Percentiles rank a stretch among this genome's conserved stretches.
phyloP scores from a whole-genome alignment of 2,113 vertebrate genomes.

The Geococcyx californianus region DNA sequence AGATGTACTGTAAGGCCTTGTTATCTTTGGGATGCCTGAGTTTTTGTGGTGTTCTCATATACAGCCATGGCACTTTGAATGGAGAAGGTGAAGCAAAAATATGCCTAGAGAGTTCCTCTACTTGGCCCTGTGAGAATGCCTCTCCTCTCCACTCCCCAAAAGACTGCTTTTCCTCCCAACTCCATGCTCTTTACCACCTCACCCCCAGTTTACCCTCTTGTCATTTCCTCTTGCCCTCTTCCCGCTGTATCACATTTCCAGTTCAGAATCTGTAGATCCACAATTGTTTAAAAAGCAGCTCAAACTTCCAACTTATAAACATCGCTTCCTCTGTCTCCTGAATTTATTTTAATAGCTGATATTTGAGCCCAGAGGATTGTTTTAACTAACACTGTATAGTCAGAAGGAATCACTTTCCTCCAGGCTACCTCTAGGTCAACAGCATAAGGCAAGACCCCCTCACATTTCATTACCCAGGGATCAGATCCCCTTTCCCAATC shows the following conservation, averaged over 20 bases:
- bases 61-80: accelerated
- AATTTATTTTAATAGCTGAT: slow-evolving; percentile 82
- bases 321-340: slow-evolving; percentile 76
- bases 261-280: slow-evolving; percentile 72
- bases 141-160: slow-evolving; percentile 4
- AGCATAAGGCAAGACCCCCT: slow-evolving; percentile 67
- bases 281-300: slow-evolving; percentile 74
- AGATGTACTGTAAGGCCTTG: background rate
- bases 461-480: slow-evolving; percentile 67
- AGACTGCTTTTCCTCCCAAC: slow-evolving; percentile 1
- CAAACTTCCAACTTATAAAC: slow-evolving; percentile 73
- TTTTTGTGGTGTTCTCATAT: background rate
- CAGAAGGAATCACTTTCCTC: slow-evolving; percentile 75
- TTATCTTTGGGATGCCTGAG: background rate
- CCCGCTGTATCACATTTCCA: slow-evolving; percentile 73
- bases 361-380: slow-evolving; percentile 75
- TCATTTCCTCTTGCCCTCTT: slow-evolving; percentile 72
- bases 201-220: slow-evolving; percentile 52
- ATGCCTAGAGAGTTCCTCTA: background rate
- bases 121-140: background rate
- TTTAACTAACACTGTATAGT: slow-evolving; percentile 77
- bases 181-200: slow-evolving; percentile 53
- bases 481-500: slow-evolving; percentile 58
- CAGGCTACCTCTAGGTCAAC: slow-evolving; percentile 72
- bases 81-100: background rate